phyloP scores from a whole-genome alignment of 1,140 invertebrate species.

The Atta texana region DNA sequence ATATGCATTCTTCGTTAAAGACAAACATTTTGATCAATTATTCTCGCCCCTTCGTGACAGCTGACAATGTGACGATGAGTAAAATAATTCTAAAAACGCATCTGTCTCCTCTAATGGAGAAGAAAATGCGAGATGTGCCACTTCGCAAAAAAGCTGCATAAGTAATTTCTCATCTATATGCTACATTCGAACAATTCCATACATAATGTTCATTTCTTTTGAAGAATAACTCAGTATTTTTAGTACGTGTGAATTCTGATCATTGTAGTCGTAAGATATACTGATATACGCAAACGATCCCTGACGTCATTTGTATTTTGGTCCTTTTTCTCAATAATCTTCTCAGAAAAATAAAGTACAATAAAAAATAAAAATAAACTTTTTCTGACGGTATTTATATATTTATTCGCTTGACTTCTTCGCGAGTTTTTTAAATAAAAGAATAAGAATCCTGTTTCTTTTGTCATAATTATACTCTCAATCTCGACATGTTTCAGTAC shows the following conservation, averaged over 20 bases:
- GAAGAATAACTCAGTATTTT: neutral
- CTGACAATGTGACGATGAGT: slow-evolving; percentile 33
- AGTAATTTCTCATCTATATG: neutral
- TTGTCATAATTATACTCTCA: neutral
- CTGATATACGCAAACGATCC: neutral
- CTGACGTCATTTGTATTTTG: neutral
- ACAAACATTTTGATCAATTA: neutral
- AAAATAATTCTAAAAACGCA: slow-evolving; percentile 29
- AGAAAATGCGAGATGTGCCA: neutral
- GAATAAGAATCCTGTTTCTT: neutral
- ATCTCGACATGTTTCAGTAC: too few species aligned
- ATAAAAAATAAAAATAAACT: slow-evolving; percentile 70
- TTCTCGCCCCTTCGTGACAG: neutral
- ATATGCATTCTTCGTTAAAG: slow-evolving; percentile 21
- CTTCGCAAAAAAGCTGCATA: neutral
- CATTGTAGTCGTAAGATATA: neutral
- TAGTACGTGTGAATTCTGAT: neutral
- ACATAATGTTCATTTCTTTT: neutral
- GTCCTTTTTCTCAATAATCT: neutral
- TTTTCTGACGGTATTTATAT: slow-evolving; percentile 70
- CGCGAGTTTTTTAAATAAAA: neutral
- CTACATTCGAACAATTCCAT: neutral
- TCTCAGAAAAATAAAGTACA: neutral
- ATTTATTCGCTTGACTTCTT: slow-evolving; percentile 60
- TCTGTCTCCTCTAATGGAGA: slow-evolving; percentile 27